Percentiles rank a stretch among this genome's conserved stretches.
Conservation (phyloP, 2,888 invertebrate species). For the Aphrophora alni region DNA sequence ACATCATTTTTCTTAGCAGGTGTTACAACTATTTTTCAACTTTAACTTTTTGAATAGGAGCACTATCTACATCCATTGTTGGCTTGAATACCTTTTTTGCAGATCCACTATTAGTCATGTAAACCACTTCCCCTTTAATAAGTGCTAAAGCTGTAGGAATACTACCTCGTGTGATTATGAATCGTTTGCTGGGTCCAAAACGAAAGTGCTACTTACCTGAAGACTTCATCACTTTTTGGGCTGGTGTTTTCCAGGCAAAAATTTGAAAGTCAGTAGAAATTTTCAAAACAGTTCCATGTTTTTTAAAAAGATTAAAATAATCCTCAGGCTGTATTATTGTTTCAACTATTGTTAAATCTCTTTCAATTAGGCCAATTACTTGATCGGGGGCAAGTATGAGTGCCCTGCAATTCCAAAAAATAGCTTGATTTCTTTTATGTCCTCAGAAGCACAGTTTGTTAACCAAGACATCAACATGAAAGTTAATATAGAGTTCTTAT, state of each 20-base stretch:
- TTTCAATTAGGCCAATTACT: background rate
- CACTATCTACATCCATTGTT: slow-evolving; percentile 7
- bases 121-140: background rate
- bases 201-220: background rate
- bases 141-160: background rate
- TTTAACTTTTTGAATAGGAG: slow-evolving; percentile 1
- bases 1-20: slow-evolving; percentile 4
- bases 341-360: background rate
- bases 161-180: background rate
- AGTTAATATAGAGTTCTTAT: background rate
- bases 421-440: background rate
- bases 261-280: background rate
- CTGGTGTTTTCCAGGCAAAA: slow-evolving; percentile 14
- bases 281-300: background rate
- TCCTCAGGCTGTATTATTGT: too few relatives aligned
- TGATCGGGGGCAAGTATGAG: background rate
- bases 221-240: slow-evolving; percentile 6
- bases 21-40: slow-evolving; percentile 10
- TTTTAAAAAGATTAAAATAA: too few relatives aligned
- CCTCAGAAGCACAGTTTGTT: background rate
- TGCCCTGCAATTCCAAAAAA: background rate
- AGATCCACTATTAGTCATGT: background rate
- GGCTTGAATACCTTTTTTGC: slow-evolving; percentile 1
- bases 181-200: slow-evolving; percentile 2
- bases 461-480: background rate